Evolutionary conservation across 2,888 invertebrate species (phyloP), one percentile per base, ranked within the genome.

Genomic region (Habrosyne pyritoides): DNA sequence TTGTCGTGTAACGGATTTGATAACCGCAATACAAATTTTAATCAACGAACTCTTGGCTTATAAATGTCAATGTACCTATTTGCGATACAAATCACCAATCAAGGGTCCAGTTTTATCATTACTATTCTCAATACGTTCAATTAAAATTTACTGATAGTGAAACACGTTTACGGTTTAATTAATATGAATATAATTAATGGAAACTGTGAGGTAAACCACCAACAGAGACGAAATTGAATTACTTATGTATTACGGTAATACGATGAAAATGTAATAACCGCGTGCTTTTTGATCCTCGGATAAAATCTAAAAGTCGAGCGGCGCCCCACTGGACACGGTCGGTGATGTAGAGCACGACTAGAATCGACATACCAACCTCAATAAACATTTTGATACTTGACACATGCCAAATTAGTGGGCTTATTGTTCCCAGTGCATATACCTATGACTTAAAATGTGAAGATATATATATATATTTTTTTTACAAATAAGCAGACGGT

Each of bases 211-310:
- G 62, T 64, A 57, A 69, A 81, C 81, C 77, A 75, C 77, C 69
- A 68, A 66, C 71, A 62, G 69, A 72, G 66, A 77, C 66, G 69
- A 72, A 83, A 86, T 87, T 83, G 71, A 89, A 87, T 88, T 81
- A 83, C 64, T 70, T 68, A 73, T 64, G 76, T 76, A 77, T 82
- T 80, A 78, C 71, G 67, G 74, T 83, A 82, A 86, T 81, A 70
- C 77, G 69, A 81, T 76, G 75, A 78, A 83, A 86, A 73, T 81
- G 79, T 82, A 83, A 83, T 83, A 79, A 75, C 70, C 71, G 69
- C 74, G 61, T 64, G 74, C 73, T 81, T 87, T 86, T 83, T 86
- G 85, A 86, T 87, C 82, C 80, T 65, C 64, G 72, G 77, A 79
- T 84, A 83, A 80, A 83, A 83, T 79, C 75, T 72, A 69, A 76